phyloP scores from a whole-genome alignment of 2,113 vertebrate genomes.

The rat (Rattus norvegicus) region DNA sequence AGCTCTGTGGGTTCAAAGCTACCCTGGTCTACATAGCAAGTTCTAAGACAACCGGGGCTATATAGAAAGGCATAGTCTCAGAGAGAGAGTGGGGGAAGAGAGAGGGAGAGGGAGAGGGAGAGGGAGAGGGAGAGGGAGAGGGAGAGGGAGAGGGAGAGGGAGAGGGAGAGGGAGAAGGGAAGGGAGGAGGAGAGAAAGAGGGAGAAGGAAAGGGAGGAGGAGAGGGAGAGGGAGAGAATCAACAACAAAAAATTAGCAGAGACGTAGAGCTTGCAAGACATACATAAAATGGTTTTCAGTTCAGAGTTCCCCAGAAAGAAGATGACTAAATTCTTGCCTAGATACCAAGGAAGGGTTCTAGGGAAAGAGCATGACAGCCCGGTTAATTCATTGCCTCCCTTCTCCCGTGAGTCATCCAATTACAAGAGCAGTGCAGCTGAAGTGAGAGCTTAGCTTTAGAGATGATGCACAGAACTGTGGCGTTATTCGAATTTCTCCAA shows the following conservation, averaged over 20 bases:
- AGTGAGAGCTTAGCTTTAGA: not conserved
- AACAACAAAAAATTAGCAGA: not conserved
- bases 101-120: not conserved
- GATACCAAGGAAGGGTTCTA: not conserved
- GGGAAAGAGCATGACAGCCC: not conserved
- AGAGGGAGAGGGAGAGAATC: not conserved
- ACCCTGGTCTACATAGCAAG: not conserved
- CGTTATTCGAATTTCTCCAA: not conserved
- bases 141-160: no score
- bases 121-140: not conserved
- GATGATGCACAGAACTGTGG: not conserved
- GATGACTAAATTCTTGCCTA: not conserved
- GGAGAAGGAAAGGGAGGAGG: no score
- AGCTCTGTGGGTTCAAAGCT: not conserved
- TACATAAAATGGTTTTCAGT: not conserved
- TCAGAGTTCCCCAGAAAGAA: not conserved
- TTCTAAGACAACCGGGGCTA: not conserved
- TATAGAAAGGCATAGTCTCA: not conserved
- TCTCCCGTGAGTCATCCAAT: not conserved
- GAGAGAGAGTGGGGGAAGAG: not conserved
- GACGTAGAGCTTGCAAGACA: not conserved
- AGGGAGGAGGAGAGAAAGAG: no score
- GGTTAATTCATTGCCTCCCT: not conserved
- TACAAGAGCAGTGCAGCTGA: not conserved
- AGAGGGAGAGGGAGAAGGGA: not conserved